Evolutionary conservation across 2,113 vertebrate genomes (phyloP).

Genomic region (Actenoides hombroni): DNA sequence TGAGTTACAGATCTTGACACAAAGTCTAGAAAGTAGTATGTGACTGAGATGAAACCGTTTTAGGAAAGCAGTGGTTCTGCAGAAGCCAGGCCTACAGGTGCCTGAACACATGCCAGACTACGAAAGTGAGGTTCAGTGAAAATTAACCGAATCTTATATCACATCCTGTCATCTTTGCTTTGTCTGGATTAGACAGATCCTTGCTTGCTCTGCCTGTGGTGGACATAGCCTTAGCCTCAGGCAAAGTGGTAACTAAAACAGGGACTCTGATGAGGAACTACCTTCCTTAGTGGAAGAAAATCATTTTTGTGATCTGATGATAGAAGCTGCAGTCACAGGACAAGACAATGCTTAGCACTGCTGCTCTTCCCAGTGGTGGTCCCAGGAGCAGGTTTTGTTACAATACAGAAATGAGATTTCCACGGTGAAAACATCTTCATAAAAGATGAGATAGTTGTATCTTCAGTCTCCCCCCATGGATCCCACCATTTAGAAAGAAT

Average conservation of each 20-base stretch:
- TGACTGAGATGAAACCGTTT: background rate
- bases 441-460: background rate
- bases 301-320: background rate
- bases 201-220: background rate
- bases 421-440: background rate
- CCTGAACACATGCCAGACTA: background rate
- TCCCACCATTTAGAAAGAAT: background rate
- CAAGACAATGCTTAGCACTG: background rate
- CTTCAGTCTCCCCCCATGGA: background rate
- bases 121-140: background rate
- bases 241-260: background rate
- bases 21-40: background rate
- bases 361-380: background rate
- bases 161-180: background rate
- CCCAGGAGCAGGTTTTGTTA: background rate
- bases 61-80: background rate
- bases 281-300: background rate
- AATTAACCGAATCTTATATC: accelerated
- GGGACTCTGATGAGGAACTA: background rate
- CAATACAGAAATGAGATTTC: background rate
- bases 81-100: background rate
- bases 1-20: background rate
- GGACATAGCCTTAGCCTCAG: background rate
- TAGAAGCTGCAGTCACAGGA: background rate
- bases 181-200: background rate